These are phyloP conservation scores for Teleopsis dalmanni DNA, from an alignment of 1,140 invertebrate genomes.

Conservation along the genomic window DNA sequence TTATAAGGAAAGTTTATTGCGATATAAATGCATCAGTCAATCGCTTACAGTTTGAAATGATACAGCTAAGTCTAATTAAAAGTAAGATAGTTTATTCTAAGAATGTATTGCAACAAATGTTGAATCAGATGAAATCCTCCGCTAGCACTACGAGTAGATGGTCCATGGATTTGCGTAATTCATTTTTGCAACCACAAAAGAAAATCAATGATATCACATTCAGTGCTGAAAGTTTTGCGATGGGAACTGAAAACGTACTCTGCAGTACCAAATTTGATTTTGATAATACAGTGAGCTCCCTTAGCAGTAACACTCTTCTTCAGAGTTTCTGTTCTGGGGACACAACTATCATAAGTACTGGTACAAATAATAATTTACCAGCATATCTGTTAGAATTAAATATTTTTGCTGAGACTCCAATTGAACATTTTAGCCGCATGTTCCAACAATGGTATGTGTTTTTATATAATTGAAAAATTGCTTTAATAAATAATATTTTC, in stretches of 20 bases:
- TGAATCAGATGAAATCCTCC: constrained; percentile 27
- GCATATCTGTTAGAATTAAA: constrained; percentile 26
- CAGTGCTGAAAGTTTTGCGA: constrained; percentile 27
- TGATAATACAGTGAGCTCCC: constrained; percentile 22
- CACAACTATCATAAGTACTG: constrained; percentile 19
- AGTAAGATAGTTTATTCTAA: constrained; percentile 37
- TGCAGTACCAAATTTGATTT: constrained; percentile 38
- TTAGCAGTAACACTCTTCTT: constrained; percentile 11
- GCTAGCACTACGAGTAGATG: constrained; percentile 12
- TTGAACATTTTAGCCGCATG: constrained; percentile 28
- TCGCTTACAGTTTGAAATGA: constrained; percentile 35
- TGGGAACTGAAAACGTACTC: constrained; percentile 31
- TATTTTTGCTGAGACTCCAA: constrained; percentile 28
- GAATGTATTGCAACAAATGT: constrained; percentile 27
- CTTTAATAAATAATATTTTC: neutral
- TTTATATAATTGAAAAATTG: neutral
- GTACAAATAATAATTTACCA: constrained; percentile 16
- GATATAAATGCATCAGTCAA: constrained; percentile 31
- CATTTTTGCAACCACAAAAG: constrained; percentile 27
- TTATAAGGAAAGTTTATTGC: constrained; percentile 31
- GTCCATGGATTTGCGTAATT: constrained; percentile 21
- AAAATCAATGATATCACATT: constrained; percentile 28
- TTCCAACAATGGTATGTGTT: constrained; percentile 27
- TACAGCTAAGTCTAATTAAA: constrained; percentile 35
- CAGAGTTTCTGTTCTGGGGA: constrained; percentile 19